Conservation (phyloP, 37 sponge, comb jelly and placozoan genomes). For the Amphimedon queenslandica region DNA sequence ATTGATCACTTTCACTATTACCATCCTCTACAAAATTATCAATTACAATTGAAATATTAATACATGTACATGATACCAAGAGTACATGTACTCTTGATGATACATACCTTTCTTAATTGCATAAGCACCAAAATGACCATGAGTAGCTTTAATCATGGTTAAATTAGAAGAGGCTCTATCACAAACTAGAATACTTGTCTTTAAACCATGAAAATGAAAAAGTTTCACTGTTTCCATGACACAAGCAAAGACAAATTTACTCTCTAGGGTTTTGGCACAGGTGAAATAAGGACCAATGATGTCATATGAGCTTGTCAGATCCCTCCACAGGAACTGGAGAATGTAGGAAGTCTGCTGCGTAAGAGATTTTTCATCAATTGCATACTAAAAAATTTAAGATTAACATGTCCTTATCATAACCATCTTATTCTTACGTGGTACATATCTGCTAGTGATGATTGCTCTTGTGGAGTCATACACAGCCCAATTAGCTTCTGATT, state of each 20-base stretch:
- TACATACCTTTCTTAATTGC: neutral
- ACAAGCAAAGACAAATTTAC: conserved; percentile 7
- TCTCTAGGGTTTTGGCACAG: neutral
- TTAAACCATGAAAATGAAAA: no score
- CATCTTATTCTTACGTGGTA: no score
- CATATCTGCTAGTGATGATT: no score
- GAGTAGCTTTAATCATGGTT: no score
- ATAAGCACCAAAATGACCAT: neutral
- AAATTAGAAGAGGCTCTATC: conserved; percentile 9
- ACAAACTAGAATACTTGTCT: conserved; percentile 2
- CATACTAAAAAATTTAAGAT: neutral
- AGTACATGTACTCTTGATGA: no score
- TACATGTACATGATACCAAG: no score
- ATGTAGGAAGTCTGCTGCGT: conserved; percentile 32
- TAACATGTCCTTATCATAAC: neutral
- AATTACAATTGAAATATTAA: no score
- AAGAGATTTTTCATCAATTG: neutral
- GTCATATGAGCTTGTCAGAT: conserved; percentile 17
- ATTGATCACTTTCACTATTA: neutral
- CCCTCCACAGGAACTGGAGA: conserved; percentile 41
- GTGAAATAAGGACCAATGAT: conserved; percentile 46
- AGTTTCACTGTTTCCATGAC: no score
- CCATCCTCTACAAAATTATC: no score
- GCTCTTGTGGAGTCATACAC: no score
- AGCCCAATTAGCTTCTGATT: no score